Evolutionary conservation across 2,797 vertebrate species (phyloP), one percentile per base, ranked within the genome.

Genomic region (Pseudomugil gertrudae): DNA sequence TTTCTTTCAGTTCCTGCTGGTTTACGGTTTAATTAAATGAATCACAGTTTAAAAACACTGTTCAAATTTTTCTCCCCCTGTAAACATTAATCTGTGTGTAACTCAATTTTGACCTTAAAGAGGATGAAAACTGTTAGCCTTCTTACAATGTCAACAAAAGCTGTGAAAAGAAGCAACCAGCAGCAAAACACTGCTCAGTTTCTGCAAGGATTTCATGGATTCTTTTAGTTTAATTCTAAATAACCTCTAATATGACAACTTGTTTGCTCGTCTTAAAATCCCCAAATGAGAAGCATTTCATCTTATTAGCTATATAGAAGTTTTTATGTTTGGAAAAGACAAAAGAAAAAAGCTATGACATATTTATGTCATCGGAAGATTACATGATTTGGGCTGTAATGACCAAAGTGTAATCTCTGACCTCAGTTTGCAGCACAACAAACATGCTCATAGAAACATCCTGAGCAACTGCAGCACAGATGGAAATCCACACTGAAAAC

Each of bases 391-490:
- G 6, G 5, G 5, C 6, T 40, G 7, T 40, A 40, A 19, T 40
- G 5, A 40, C 38, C 17, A 40, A 19, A 19, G 38, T 40, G 17
- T 19, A 14, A 38, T 17, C 36, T 38, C 4, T 38, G 36, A 19
- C 38, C 4, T 40, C 17, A 17, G 38, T 40, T 40, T 40, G 6
- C 38, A 40, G 38, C 17, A 19, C 38, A 19, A 40, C 38, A 19
- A 62, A 58, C 57, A 40, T n/a, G 52, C 35, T 43, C 2, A 3
- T 33, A 63, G 38, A 80, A 75, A 79, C 62, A 57, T 14, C 8
- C 5, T 1, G 6, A 23, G 9, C 65, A 76, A 72, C 64, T 78
- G 65, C 83, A 72, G 58, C 80, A 78, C 76, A 78, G 54, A 80
- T 86, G 77, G 67, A 57, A 77, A 61, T 54, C 48, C 59, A 67